Percentiles rank a stretch among this genome's conserved stretches.
Evolutionary conservation across 2,888 invertebrate species (phyloP).

Genomic region (Acanthosepion lycidas): DNA sequence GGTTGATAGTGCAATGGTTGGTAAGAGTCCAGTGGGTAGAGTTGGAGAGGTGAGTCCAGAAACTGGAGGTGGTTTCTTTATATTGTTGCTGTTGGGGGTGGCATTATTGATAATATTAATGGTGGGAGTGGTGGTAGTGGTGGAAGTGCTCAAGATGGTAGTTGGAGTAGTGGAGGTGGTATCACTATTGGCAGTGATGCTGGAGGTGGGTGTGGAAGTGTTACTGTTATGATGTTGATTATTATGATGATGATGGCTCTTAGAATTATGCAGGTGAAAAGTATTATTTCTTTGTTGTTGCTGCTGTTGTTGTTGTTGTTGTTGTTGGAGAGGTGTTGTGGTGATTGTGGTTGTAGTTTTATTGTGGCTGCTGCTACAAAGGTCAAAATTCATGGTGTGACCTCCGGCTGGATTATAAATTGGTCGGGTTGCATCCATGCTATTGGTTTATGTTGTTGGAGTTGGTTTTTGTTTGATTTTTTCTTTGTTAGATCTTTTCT

Average conservation of each 20-base stretch:
- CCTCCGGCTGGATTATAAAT: not conserved
- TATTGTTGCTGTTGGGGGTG: not conserved
- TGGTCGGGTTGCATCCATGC: not conserved
- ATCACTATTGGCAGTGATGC: not conserved
- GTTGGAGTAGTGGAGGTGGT: not conserved
- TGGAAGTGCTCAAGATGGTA: not conserved
- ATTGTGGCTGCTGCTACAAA: not conserved
- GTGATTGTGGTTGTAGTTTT: constrained; percentile 8
- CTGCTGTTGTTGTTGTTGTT: not conserved
- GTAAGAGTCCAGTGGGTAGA: not conserved
- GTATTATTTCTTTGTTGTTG: constrained; percentile 35
- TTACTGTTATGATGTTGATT: not conserved
- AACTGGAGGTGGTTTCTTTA: not conserved
- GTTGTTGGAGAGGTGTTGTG: not conserved
- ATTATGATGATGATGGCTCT: not conserved
- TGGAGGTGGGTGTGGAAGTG: not conserved
- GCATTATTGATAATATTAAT: not conserved
- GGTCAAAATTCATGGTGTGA: constrained; percentile 24
- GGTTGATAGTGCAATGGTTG: not conserved
- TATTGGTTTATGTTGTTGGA: not conserved
- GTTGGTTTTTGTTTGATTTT: not conserved
- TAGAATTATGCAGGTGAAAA: not conserved
- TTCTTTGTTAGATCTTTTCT: not conserved
- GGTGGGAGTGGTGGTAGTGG: not conserved
- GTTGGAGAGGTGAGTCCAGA: not conserved